Evolutionary conservation across 2,113 vertebrate genomes (phyloP).

Genomic region (Nibea coibor): DNA sequence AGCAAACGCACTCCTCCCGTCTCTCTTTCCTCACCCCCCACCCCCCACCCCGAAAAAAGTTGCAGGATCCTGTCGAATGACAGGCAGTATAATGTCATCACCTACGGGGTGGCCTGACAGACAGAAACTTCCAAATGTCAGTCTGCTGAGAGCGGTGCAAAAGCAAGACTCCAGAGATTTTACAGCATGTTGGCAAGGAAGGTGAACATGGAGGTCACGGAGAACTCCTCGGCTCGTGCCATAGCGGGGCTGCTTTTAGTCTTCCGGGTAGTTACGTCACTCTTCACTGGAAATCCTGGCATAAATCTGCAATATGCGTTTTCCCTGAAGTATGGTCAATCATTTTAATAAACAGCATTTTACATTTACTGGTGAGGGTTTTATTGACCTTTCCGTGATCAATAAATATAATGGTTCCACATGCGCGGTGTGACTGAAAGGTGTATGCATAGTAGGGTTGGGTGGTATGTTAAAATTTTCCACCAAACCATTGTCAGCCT

Average conservation of each 20-base stretch:
- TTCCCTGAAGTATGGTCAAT: neutral
- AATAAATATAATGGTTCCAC: neutral
- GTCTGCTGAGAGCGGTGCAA: neutral
- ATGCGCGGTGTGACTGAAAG: neutral
- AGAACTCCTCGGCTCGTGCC: neutral
- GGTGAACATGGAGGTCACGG: neutral
- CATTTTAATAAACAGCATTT: conserved; percentile 2
- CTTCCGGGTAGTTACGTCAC: conserved; percentile 9
- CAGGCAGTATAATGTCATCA: neutral
- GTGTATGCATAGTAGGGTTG: too few species aligned
- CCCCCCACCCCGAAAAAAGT: neutral
- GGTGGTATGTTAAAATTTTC: too few species aligned
- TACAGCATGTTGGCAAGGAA: neutral
- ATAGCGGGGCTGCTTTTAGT: neutral
- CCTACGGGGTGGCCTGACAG: neutral
- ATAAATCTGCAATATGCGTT: neutral
- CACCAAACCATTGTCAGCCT: too few species aligned
- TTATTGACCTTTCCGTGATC: too few species aligned
- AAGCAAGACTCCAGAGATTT: neutral
- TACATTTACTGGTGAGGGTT: conserved; percentile 1
- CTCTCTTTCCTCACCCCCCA: neutral
- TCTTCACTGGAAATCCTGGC: conserved; percentile 14
- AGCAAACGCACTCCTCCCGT: conserved; percentile 18
- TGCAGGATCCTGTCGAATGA: neutral
- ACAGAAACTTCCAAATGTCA: neutral